Evolutionary conservation across 2,888 invertebrate genomes (phyloP).

Genomic region (Labia minor): DNA sequence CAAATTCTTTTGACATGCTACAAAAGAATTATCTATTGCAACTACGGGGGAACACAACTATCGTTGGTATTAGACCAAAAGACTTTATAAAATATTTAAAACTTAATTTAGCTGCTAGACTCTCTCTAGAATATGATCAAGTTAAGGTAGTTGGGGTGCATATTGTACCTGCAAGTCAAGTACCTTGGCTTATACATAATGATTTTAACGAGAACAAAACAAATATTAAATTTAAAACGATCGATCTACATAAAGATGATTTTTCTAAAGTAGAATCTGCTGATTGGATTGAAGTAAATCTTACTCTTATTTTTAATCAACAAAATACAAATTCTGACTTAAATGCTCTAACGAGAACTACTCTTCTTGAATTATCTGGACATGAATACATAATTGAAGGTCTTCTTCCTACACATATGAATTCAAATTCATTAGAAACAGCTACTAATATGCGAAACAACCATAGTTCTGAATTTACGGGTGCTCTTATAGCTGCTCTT

Average conservation of each 20-base stretch:
- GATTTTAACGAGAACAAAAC: background rate
- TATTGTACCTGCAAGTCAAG: conserved; percentile 29
- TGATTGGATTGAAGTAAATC: conserved; percentile 25
- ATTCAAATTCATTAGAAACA: conserved; percentile 29
- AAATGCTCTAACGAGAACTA: conserved; percentile 32
- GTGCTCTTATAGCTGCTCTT: conserved; percentile 19
- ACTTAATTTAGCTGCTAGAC: conserved; percentile 32
- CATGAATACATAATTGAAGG: conserved; percentile 32
- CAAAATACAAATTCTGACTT: conserved; percentile 31
- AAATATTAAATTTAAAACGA: background rate
- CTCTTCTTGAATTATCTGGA: conserved; percentile 32
- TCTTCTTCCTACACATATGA: conserved; percentile 23
- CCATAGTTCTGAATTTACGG: conserved; percentile 27
- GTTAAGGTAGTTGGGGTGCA: conserved; percentile 32
- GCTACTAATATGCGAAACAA: conserved; percentile 26
- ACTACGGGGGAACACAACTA: conserved; percentile 32
- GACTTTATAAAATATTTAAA: conserved; percentile 33
- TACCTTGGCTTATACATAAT: background rate
- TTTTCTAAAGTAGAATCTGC: background rate
- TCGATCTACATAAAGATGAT: background rate
- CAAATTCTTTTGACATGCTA: background rate
- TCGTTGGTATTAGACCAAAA: conserved; percentile 31
- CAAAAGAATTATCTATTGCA: conserved; percentile 29
- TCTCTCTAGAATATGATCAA: conserved; percentile 33
- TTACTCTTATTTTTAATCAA: conserved; percentile 21